Evolutionary conservation across 1,140 invertebrate genomes (phyloP).

Genomic region (Eueides isabella): DNA sequence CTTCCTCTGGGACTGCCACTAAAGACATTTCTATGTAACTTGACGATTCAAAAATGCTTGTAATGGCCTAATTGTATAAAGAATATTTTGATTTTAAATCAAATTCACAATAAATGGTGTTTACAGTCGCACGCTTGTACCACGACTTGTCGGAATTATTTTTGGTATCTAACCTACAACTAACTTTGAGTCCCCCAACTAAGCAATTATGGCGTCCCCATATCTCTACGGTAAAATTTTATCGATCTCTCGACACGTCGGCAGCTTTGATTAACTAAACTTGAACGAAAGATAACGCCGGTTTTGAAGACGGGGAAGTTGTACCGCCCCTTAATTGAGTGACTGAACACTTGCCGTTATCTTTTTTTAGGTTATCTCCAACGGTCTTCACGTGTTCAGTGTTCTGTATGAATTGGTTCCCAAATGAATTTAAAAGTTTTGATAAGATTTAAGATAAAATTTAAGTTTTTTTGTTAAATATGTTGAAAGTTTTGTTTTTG

Average conservation of each 20-base stretch:
- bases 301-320: slow-evolving; percentile 1
- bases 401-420: neutral
- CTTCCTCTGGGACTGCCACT: no score
- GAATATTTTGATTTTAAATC: no score
- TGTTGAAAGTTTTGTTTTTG: neutral
- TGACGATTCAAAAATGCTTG: no score
- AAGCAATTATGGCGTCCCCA: neutral
- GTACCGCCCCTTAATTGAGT: slow-evolving; percentile 3
- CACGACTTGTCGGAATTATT: no score
- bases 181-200: neutral
- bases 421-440: neutral
- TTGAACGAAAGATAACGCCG: slow-evolving; percentile 17
- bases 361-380: neutral
- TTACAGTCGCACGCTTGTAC: no score
- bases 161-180: neutral
- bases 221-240: slow-evolving; percentile 46
- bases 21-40: no score
- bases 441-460: neutral
- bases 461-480: neutral
- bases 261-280: slow-evolving; percentile 40
- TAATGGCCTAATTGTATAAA: no score
- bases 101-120: no score
- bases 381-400: slow-evolving; percentile 9
- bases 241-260: slow-evolving; percentile 62
- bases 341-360: neutral